phyloP scores from a whole-genome alignment of 2,888 invertebrate genomes.

The Cecidostiba fungosa region DNA sequence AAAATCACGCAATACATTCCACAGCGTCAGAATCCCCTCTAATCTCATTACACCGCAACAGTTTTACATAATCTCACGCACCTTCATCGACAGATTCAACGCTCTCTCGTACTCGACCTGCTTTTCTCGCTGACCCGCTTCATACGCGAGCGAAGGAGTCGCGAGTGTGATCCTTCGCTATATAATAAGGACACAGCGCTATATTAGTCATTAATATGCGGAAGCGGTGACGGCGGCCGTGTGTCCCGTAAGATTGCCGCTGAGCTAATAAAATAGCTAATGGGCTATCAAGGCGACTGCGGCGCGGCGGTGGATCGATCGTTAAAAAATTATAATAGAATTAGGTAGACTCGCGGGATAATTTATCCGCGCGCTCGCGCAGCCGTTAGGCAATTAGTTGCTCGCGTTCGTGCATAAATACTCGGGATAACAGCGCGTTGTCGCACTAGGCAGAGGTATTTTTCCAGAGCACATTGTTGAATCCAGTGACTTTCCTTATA shows the following conservation, averaged over 20 bases:
- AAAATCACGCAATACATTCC: background rate
- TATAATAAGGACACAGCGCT: background rate
- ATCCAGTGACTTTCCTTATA: no score
- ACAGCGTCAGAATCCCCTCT: background rate
- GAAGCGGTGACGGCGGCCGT: slow-evolving; percentile 21
- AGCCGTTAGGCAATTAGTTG: slow-evolving; percentile 30
- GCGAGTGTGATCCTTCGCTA: background rate
- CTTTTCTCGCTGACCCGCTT: slow-evolving; percentile 35
- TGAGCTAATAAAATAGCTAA: slow-evolving; percentile 53
- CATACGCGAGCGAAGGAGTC: background rate
- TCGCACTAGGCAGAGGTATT: background rate
- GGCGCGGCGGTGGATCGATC: background rate
- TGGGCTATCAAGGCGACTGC: slow-evolving; percentile 10
- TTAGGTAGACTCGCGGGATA: slow-evolving; percentile 18
- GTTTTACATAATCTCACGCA: slow-evolving; percentile 6
- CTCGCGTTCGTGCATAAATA: slow-evolving; percentile 24
- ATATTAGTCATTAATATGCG: slow-evolving; percentile 56
- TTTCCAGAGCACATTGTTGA: background rate
- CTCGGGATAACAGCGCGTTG: background rate
- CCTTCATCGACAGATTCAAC: background rate
- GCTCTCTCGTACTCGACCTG: background rate
- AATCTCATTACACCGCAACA: background rate
- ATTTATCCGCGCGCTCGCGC: slow-evolving; percentile 12
- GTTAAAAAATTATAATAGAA: slow-evolving; percentile 52
- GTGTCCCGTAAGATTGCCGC: slow-evolving; percentile 30